Evolutionary conservation across 1,140 invertebrate species (phyloP), one percentile per base, ranked within the genome.

Genomic region (Psix sp.): DNA sequence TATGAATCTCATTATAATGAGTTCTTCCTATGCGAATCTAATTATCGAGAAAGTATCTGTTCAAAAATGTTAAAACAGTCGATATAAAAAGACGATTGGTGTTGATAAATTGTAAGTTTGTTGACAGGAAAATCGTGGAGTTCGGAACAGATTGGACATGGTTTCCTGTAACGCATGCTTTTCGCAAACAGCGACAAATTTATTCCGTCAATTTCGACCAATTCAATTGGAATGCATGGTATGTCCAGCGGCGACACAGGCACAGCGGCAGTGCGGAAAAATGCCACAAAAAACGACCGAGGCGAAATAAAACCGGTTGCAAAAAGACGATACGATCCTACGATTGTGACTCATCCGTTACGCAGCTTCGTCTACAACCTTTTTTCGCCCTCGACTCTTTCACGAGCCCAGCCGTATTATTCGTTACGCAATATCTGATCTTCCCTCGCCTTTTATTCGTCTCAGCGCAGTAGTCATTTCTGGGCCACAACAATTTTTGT

Each of bases 151-250:
- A 20, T 11, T 38, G 15, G 33, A 21, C 31, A n/a, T n/a, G n/a
- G 20, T 17, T 35, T 48, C 29, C 33, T 18, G 31, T 66, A 33
- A 33, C 20, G 24, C 45, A 15, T 21, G 35, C 16, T 54, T 62
- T 62, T 26, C 42, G 46, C 52, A 24, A 65, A 65, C 16, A 33
- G 46, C 51, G 40, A 46, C 45, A 75, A 80, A 82, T 81, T 79
- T 70, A 77, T 75, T 75, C 70, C 72, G 74, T 78, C 76, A 78
- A 80, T 80, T 83, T 76, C 51, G 78, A 60, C 71, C 80, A 83
- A 83, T 82, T 77, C 76, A 62, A 62, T 72, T 62, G 82, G 81
- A 83, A 83, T 83, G 81, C 76, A 79, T 75, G 79, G 74, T 62
- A 72, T 63, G 78, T 79, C 76, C 57, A 77, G 52, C 67, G 48